A percentile compares a stretch with the other conserved stretches of the same genome.
Conservation (phyloP, 2,888 invertebrate species). For the Anoncus sp. region DNA sequence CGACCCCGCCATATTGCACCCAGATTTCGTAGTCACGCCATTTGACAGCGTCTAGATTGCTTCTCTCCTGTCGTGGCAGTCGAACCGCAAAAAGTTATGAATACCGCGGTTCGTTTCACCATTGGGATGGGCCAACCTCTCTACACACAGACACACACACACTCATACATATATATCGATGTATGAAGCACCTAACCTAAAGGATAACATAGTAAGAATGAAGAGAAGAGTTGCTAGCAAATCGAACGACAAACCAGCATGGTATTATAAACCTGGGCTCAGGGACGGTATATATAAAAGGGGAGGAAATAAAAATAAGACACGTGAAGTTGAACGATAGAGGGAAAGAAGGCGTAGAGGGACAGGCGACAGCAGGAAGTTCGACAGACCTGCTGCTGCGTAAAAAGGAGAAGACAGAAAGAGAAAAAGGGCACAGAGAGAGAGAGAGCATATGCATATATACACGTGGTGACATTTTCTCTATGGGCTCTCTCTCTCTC, state of each 20-base stretch:
- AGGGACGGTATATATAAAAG: conserved; percentile 34
- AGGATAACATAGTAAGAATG: conserved; percentile 15
- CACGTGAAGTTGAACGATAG: conserved; percentile 16
- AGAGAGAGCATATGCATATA: conserved; percentile 62
- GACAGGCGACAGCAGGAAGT: conserved; percentile 71
- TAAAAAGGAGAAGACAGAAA: conserved; percentile 40
- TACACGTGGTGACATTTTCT: conserved; percentile 75
- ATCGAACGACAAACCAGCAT: conserved; percentile 51
- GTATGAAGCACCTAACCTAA: not conserved
- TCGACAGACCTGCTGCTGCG: conserved; percentile 73
- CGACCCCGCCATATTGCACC: conserved; percentile 63
- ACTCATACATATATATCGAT: not conserved
- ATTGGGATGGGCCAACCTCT: conserved; percentile 46
- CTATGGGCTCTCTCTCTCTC: conserved; percentile 70
- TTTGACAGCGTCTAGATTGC: conserved; percentile 76
- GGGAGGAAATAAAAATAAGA: conserved; percentile 44
- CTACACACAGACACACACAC: too few relatives aligned
- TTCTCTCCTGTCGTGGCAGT: conserved; percentile 68
- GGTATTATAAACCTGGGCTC: conserved; percentile 24
- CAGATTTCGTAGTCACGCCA: conserved; percentile 76
- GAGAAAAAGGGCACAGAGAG: conserved; percentile 38
- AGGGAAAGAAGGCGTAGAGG: too few relatives aligned
- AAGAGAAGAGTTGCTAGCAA: conserved; percentile 41
- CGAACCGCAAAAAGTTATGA: conserved; percentile 72
- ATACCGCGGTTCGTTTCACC: conserved; percentile 68